phyloP scores from a whole-genome alignment of 2,113 vertebrate species.

The Grammomys dolichurus region DNA sequence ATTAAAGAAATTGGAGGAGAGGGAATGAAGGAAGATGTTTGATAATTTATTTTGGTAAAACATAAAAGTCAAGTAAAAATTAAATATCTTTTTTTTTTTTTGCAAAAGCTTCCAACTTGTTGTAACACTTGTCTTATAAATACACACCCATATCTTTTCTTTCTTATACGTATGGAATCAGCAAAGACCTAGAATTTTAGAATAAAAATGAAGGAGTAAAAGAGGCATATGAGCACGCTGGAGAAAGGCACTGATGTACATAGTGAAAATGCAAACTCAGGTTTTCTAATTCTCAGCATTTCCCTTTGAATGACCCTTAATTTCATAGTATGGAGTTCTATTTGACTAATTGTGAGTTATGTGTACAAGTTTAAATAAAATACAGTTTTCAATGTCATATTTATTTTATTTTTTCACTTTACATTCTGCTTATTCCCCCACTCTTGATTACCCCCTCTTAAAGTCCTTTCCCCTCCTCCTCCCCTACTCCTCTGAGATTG shows the following conservation, averaged over 20 bases:
- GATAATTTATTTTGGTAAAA: background rate
- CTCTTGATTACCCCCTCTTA: too few relatives aligned
- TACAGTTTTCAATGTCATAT: background rate
- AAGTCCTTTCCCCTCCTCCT: too few relatives aligned
- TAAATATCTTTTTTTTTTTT: background rate
- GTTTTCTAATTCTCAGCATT: background rate
- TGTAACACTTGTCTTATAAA: background rate
- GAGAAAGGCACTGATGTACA: background rate
- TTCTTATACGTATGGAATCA: background rate
- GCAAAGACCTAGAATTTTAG: background rate
- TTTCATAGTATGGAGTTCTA: background rate
- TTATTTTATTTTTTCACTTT: too few relatives aligned
- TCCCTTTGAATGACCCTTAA: background rate
- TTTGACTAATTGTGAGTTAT: constrained; percentile 47
- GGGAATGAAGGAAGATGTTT: background rate
- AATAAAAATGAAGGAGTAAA: constrained; percentile 27
- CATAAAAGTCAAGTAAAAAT: background rate
- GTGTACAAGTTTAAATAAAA: background rate
- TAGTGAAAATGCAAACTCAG: background rate
- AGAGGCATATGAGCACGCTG: background rate
- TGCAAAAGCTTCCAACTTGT: background rate
- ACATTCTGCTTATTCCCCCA: too few relatives aligned
- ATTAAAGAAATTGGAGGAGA: background rate
- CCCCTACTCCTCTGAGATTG: too few relatives aligned
- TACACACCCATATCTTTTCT: background rate